These are phyloP conservation scores for Netelia melanura DNA, from an alignment of 2,888 invertebrate species.

Conservation along the genomic window DNA sequence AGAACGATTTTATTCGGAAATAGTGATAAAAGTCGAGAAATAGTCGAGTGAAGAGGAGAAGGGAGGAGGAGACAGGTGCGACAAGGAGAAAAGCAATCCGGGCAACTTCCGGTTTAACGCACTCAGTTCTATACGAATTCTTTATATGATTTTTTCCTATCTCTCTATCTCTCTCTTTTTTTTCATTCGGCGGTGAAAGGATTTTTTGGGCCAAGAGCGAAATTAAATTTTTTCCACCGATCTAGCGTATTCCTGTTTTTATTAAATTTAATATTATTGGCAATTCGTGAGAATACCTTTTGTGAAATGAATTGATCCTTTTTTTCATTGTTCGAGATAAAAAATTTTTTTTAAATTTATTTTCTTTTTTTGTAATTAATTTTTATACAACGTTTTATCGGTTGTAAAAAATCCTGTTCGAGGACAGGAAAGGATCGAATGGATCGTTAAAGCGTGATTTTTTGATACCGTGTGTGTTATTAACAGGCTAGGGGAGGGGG, in stretches of 20 bases:
- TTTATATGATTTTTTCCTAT: background rate
- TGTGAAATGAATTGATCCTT: no score
- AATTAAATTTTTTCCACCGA: background rate
- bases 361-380: no score
- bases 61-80: background rate
- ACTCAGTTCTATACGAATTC: background rate
- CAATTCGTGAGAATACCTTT: no score
- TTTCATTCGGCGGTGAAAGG: background rate
- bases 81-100: background rate
- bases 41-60: background rate
- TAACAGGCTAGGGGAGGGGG: background rate
- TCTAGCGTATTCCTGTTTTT: no score
- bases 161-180: no score
- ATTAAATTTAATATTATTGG: no score
- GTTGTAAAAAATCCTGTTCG: no score
- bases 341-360: no score
- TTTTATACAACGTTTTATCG: no score
- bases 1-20: slow-evolving; percentile 34
- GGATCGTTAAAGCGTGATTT: no score
- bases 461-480: background rate
- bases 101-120: background rate
- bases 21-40: slow-evolving; percentile 13
- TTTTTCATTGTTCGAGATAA: no score
- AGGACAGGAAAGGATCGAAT: no score
- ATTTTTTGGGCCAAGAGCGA: background rate